These are phyloP conservation scores for Neocrepidodera transversa DNA, from an alignment of 2,888 invertebrate genomes.

Conservation along the genomic window DNA sequence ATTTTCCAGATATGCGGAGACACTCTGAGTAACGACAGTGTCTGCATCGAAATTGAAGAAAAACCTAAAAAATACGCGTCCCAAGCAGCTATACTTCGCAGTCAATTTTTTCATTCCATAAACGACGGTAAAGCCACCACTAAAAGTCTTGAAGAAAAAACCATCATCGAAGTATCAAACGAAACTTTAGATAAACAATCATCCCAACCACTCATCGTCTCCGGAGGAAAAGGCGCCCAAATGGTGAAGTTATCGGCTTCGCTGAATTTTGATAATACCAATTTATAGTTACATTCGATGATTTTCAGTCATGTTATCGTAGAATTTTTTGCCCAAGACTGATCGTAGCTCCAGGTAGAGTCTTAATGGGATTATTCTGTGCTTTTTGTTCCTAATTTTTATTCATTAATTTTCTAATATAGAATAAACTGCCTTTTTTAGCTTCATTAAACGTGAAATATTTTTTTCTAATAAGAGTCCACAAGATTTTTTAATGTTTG, in stretches of 20 bases:
- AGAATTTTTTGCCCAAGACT: conserved; percentile 45
- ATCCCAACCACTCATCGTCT: conserved; percentile 39
- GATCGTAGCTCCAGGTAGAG: conserved; percentile 39
- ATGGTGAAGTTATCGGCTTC: conserved; percentile 36
- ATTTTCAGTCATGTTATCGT: conserved; percentile 9
- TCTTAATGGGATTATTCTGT: conserved; percentile 1
- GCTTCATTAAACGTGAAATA: too few species aligned
- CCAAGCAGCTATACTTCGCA: conserved; percentile 62
- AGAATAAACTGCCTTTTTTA: too few species aligned
- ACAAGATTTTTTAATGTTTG: too few species aligned
- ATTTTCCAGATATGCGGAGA: conserved; percentile 42
- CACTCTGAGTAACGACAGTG: conserved; percentile 57
- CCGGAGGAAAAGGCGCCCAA: conserved; percentile 15
- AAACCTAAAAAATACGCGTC: conserved; percentile 59
- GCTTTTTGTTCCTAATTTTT: neutral
- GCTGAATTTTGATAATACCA: conserved; percentile 44
- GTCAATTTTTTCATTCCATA: conserved; percentile 63
- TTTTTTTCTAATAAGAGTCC: too few species aligned
- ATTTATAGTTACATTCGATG: conserved; percentile 43
- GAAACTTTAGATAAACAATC: conserved; percentile 52
- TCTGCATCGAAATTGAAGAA: conserved; percentile 56
- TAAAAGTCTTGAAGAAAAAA: conserved; percentile 55
- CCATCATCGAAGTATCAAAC: conserved; percentile 57
- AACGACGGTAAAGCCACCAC: conserved; percentile 49
- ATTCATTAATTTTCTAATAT: too few species aligned